phyloP scores from a whole-genome alignment of 2,113 vertebrate genomes.

The Sinocyclocheilus rhinocerous region DNA sequence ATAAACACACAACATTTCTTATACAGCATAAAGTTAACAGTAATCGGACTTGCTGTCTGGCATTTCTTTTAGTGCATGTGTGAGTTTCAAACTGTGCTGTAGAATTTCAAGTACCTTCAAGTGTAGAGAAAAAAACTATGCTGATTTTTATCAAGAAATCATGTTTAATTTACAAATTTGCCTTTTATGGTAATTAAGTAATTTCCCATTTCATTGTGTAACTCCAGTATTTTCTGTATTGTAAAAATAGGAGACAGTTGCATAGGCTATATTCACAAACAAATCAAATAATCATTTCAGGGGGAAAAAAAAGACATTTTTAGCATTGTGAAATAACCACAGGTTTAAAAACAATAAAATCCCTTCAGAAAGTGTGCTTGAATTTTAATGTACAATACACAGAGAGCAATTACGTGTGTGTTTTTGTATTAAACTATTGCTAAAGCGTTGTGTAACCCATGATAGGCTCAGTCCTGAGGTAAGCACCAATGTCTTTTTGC shows the following conservation, averaged over 20 bases:
- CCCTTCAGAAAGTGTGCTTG: conserved; percentile 58
- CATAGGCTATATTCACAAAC: conserved; percentile 64
- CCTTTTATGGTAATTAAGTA: conserved; percentile 36
- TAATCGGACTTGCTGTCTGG: conserved; percentile 30
- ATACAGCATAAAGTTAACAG: conserved; percentile 51
- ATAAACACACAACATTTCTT: conserved; percentile 60
- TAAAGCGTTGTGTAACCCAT: conserved; percentile 71
- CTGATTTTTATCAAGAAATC: conserved; percentile 33
- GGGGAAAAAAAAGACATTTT: conserved; percentile 53
- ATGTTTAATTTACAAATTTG: conserved; percentile 47
- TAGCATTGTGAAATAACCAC: conserved; percentile 74
- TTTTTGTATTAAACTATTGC: conserved; percentile 59
- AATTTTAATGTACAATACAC: conserved; percentile 43
- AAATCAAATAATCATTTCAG: conserved; percentile 60
- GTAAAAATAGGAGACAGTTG: conserved; percentile 35
- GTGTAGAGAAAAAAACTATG: conserved; percentile 37
- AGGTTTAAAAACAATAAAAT: conserved; percentile 71
- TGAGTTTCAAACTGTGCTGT: conserved; percentile 25
- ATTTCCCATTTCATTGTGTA: conserved; percentile 32
- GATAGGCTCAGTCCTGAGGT: conserved; percentile 79
- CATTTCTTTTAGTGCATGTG: conserved; percentile 41
- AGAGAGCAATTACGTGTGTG: conserved; percentile 46
- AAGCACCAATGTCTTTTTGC: conserved; percentile 76
- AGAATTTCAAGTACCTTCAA: conserved; percentile 38
- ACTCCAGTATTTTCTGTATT: conserved; percentile 37